These are phyloP conservation scores for Sicus ferrugineus DNA, from an alignment of 2,888 invertebrate genomes.

Conservation along the genomic window DNA sequence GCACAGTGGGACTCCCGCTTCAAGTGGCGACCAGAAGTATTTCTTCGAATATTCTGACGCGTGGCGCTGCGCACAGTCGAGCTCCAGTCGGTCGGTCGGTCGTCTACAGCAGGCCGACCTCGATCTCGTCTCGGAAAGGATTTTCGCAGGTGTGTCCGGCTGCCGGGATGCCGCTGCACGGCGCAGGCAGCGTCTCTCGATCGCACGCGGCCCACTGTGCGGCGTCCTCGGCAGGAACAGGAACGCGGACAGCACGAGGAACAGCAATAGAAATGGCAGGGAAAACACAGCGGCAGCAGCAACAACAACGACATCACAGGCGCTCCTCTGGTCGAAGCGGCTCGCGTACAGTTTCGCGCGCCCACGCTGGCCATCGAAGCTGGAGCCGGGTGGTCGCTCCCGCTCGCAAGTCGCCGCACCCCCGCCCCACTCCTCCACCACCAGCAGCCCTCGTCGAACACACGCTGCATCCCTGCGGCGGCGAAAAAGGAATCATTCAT, in stretches of 20 bases:
- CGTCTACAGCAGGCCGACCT: background rate
- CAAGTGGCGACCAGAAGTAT: background rate
- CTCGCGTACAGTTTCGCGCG: conserved; percentile 32
- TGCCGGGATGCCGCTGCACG: no score
- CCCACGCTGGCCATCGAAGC: conserved; percentile 28
- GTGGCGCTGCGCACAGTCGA: background rate
- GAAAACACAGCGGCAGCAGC: background rate
- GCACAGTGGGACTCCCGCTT: background rate
- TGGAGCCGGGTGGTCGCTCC: conserved; percentile 10
- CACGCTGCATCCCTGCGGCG: conserved; percentile 15
- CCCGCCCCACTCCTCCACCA: background rate
- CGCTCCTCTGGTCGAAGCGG: conserved; percentile 19
- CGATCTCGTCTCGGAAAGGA: background rate
- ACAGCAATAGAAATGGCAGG: background rate
- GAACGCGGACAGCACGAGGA: background rate
- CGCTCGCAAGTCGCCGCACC: background rate
- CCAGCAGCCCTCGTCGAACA: background rate
- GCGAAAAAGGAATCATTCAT: conserved; percentile 23
- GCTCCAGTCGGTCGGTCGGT: no score
- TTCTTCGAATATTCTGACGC: no score
- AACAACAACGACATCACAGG: conserved; percentile 7
- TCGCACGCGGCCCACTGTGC: no score
- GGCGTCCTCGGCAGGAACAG: background rate
- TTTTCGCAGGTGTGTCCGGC: background rate
- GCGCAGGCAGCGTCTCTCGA: no score